These are phyloP conservation scores for Aricia agestis DNA, from an alignment of 1,140 invertebrate genomes.

Conservation along the genomic window DNA sequence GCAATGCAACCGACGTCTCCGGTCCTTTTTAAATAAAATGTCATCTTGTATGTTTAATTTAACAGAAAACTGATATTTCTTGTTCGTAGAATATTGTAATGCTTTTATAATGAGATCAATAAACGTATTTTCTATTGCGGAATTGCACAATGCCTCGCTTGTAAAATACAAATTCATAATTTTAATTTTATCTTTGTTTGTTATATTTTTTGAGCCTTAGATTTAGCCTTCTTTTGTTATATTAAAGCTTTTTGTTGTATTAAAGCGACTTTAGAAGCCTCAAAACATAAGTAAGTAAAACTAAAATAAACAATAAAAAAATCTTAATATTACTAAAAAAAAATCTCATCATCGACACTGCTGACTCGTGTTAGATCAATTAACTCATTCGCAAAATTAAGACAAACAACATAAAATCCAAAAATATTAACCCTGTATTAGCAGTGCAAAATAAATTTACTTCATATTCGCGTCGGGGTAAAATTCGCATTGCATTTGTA, in stretches of 20 bases:
- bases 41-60: slow-evolving; percentile 16
- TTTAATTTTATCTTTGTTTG: no score
- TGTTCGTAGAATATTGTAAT: background rate
- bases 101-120: background rate
- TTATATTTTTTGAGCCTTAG: no score
- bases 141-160: background rate
- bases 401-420: background rate
- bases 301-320: no score
- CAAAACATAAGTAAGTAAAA: no score
- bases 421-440: background rate
- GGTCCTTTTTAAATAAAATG: slow-evolving; percentile 11
- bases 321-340: no score
- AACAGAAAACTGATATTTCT: slow-evolving; percentile 19
- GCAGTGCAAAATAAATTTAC: background rate
- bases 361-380: no score
- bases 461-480: background rate
- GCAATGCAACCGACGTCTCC: slow-evolving; percentile 14
- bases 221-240: no score
- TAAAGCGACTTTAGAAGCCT: no score
- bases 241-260: no score
- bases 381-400: background rate
- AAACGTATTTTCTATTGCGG: background rate
- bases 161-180: background rate
- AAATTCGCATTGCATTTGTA: slow-evolving; percentile 11
- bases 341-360: no score